phyloP scores from a whole-genome alignment of 1,140 invertebrate species.

The Zaprionus capensis region DNA sequence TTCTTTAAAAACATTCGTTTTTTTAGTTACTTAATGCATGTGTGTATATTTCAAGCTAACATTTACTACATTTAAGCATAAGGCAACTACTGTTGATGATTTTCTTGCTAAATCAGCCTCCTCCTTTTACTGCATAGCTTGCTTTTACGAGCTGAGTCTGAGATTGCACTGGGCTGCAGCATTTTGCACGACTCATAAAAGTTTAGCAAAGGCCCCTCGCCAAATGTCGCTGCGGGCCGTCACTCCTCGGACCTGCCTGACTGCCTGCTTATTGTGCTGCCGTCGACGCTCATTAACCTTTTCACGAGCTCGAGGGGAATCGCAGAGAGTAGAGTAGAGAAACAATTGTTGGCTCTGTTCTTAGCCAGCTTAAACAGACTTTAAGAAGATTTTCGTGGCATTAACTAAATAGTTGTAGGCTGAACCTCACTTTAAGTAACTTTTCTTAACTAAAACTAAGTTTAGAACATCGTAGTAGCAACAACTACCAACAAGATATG shows the following conservation, averaged over 20 bases:
- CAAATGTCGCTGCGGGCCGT: background rate
- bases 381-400: background rate
- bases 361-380: background rate
- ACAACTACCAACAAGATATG: too few relatives aligned
- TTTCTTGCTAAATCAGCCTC: background rate
- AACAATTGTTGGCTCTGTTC: background rate
- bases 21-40: background rate
- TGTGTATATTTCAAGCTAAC: background rate
- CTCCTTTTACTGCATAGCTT: conserved; percentile 15
- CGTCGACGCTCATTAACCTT: conserved; percentile 61
- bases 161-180: conserved; percentile 21
- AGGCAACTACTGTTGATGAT: background rate
- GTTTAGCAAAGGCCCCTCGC: conserved; percentile 5
- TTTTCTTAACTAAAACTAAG: background rate
- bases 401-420: background rate
- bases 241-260: background rate
- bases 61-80: background rate
- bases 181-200: conserved; percentile 30
- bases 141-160: background rate
- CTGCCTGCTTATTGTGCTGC: conserved; percentile 24
- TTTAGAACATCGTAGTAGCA: background rate
- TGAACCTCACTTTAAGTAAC: background rate
- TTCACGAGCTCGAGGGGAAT: conserved; percentile 12
- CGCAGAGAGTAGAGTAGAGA: background rate
- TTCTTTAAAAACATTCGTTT: too few relatives aligned